Percentiles rank a stretch among this genome's conserved stretches.
Conservation (phyloP, 1,140 invertebrate species). For the Drosophila fuyamai region DNA sequence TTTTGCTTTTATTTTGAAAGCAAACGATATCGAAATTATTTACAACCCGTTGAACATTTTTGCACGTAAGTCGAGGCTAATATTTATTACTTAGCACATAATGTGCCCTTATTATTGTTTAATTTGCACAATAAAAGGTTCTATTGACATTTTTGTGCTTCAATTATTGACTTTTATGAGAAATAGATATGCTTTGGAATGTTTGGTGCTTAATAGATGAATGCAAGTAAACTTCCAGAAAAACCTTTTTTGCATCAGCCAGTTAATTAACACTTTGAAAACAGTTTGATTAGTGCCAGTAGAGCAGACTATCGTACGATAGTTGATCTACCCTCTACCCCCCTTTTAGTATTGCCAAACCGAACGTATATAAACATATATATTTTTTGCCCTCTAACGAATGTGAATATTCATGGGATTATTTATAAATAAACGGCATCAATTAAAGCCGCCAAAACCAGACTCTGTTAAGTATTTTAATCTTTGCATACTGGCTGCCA, state of each 20-base stretch:
- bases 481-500: constrained; percentile 40
- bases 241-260: not conserved
- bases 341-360: not conserved
- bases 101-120: constrained; percentile 15
- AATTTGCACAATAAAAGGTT: constrained; percentile 28
- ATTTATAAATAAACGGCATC: constrained; percentile 45
- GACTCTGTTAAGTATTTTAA: constrained; percentile 30
- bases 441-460: constrained; percentile 47
- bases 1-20: constrained; percentile 9
- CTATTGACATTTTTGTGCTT: constrained; percentile 27
- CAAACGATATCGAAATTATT: constrained; percentile 27
- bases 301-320: constrained; percentile 13
- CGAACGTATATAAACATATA: constrained; percentile 12
- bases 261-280: constrained; percentile 10
- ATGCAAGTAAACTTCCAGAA: not conserved
- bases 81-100: constrained; percentile 44
- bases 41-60: constrained; percentile 45
- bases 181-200: constrained; percentile 19
- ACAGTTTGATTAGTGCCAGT: constrained; percentile 1
- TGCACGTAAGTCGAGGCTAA: constrained; percentile 59
- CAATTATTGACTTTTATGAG: constrained; percentile 12
- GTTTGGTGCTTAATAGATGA: constrained; percentile 4
- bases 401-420: constrained; percentile 47
- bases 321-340: constrained; percentile 5
- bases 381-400: constrained; percentile 18